Percentiles rank a stretch among this genome's conserved stretches.
Evolutionary conservation across 2,113 vertebrate genomes (phyloP).

Genomic region (Hydropotes inermis): DNA sequence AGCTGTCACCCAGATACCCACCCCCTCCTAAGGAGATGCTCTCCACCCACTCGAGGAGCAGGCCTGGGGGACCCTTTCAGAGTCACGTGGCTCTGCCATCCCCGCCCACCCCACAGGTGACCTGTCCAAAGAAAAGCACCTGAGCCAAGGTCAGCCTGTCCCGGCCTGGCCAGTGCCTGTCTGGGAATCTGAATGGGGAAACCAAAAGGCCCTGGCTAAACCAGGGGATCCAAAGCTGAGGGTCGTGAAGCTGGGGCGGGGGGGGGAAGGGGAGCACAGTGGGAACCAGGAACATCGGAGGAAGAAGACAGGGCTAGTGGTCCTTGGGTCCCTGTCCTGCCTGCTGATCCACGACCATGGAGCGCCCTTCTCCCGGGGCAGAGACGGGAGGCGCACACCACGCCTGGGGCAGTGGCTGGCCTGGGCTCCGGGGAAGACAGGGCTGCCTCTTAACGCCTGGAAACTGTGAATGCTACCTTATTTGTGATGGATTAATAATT

Average conservation of each 20-base stretch:
- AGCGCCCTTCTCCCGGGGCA: not conserved
- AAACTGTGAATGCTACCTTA: not conserved
- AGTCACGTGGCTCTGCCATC: not conserved
- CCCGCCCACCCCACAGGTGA: not conserved
- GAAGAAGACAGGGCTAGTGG: too few relatives aligned
- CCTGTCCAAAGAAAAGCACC: not conserved
- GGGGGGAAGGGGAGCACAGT: not conserved
- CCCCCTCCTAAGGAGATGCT: not conserved
- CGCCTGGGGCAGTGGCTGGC: not conserved
- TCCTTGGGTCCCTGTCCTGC: not conserved
- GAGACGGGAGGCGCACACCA: not conserved
- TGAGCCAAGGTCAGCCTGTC: not conserved
- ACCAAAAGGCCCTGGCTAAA: not conserved
- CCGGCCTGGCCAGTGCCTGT: not conserved
- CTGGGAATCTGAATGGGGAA: not conserved
- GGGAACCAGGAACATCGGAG: not conserved
- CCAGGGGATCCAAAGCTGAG: not conserved
- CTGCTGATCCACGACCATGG: not conserved
- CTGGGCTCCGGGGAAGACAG: not conserved
- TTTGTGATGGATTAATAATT: not conserved
- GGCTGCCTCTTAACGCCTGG: not conserved
- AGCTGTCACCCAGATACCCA: accelerated
- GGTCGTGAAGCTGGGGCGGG: not conserved
- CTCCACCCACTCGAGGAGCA: not conserved
- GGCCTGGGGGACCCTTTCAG: not conserved